A percentile compares a stretch with the other conserved stretches of the same genome.
Evolutionary conservation across 2,113 vertebrate genomes (phyloP).

Genomic region (Noctilio leporinus): DNA sequence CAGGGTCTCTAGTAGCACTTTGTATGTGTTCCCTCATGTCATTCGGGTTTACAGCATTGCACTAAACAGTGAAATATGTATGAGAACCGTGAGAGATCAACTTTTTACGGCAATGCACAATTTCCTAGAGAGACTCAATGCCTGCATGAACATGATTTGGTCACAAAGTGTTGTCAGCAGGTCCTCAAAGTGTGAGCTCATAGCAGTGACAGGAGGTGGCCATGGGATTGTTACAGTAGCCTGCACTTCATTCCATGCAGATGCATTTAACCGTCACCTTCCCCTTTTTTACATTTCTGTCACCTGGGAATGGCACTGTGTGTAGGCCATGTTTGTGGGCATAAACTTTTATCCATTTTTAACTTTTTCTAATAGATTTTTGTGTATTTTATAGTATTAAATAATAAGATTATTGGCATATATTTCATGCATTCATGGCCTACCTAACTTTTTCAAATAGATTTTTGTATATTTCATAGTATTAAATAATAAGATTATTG

Average conservation of each 20-base stretch:
- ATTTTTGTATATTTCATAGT: not conserved
- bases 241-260: too few relatives aligned
- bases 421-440: not conserved
- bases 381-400: not conserved
- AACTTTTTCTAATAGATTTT: not conserved
- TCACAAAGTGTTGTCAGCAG: not conserved
- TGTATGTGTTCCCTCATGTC: not conserved
- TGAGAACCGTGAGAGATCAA: not conserved
- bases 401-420: not conserved
- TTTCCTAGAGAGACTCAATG: not conserved
- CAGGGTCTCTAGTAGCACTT: too few relatives aligned
- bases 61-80: not conserved
- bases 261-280: too few relatives aligned
- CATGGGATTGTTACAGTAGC: not conserved
- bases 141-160: not conserved
- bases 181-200: not conserved
- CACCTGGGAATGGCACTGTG: rapidly evolving
- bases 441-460: not conserved
- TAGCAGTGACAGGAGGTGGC: not conserved
- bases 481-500: not conserved
- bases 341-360: not conserved
- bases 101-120: not conserved
- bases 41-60: not conserved
- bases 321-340: not conserved
- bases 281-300: not conserved